Evolutionary conservation across 2,888 invertebrate genomes (phyloP), one percentile per base, ranked within the genome.

Genomic region (Athalia rosae): DNA sequence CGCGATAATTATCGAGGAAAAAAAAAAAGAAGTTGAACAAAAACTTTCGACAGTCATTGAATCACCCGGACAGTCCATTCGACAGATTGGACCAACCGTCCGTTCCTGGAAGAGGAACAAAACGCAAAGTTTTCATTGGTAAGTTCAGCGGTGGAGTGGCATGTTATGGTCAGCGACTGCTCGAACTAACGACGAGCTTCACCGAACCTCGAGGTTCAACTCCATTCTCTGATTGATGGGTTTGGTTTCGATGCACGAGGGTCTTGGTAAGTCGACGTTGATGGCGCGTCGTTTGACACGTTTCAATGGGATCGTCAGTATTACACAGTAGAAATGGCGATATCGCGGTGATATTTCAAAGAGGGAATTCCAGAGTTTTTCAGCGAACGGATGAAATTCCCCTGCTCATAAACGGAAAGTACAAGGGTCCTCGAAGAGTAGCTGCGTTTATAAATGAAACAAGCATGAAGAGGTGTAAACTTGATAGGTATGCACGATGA

Each of bases 141-240:
- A 78, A 62, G 63, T 77, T 7, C 76, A 43, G 59, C 69, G 79
- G 79, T 78, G 78, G 78, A 64, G 76, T 79, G 66, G 64, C 78
- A 53, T 79, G 79, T 79, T 66, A 78, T 62, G 79, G 79, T 78
- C 78, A 61, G 76, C 50, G 78, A 66, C 67, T 74, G 62, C 78
- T 78, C 53, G 41, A 66, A 66, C 77, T 77, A 76, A 28, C 28
- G 28, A 28, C 28, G 28, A 78, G 77, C 78, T 62, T 63, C 62
- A 62, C 66, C 62, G 67, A 73, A 63, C 74, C 76, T 71, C 66
- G 50, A 59, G 61, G 28, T 71, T 74, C 13, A 73, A 78, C 41
- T 69, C 69, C 47, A 43, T 56, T 58, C 50, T 61, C 41, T 47
- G 71, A 50, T 71, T 66, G 71, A 77, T 73, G 61, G 0, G 77